Evolutionary conservation across 1,140 invertebrate genomes (phyloP).

Genomic region (Cotesia glomerata): DNA sequence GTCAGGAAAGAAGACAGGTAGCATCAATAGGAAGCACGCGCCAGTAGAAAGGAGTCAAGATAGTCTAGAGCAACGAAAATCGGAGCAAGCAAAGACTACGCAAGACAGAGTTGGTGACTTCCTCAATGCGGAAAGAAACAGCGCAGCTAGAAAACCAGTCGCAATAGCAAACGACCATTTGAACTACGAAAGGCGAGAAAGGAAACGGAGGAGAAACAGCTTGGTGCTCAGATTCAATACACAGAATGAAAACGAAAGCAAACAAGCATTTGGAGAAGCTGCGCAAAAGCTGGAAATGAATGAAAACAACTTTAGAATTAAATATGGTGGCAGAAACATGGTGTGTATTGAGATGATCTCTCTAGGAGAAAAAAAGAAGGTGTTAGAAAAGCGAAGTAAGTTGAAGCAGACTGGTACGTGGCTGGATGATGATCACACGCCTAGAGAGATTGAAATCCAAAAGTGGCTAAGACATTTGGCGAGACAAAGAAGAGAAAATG

Average conservation of each 20-base stretch:
- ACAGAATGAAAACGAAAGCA: not conserved
- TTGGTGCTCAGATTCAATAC: not conserved
- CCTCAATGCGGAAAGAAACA: not conserved
- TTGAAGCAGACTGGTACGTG: slow-evolving; percentile 25
- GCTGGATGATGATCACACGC: slow-evolving; percentile 32
- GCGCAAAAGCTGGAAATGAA: not conserved
- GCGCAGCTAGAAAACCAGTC: not conserved
- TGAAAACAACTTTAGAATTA: not conserved
- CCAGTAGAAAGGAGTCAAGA: too few species aligned
- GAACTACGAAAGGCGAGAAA: not conserved
- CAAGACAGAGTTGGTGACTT: too few species aligned
- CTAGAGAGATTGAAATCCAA: slow-evolving; percentile 32
- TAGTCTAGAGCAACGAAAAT: too few species aligned
- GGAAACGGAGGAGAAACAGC: not conserved
- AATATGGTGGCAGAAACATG: not conserved
- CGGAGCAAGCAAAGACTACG: too few species aligned
- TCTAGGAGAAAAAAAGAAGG: not conserved
- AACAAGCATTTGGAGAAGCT: not conserved
- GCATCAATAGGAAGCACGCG: too few species aligned
- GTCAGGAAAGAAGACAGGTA: too few species aligned
- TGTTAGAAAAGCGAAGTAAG: slow-evolving; percentile 1
- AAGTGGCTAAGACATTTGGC: slow-evolving; percentile 13
- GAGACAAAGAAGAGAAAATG: slow-evolving; percentile 6
- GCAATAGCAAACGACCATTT: not conserved
- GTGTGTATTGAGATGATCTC: not conserved